Percentiles rank a stretch among this genome's conserved stretches.
Evolutionary conservation across 2,888 invertebrate species (phyloP).

Genomic region (Stegana nigrithorax): DNA sequence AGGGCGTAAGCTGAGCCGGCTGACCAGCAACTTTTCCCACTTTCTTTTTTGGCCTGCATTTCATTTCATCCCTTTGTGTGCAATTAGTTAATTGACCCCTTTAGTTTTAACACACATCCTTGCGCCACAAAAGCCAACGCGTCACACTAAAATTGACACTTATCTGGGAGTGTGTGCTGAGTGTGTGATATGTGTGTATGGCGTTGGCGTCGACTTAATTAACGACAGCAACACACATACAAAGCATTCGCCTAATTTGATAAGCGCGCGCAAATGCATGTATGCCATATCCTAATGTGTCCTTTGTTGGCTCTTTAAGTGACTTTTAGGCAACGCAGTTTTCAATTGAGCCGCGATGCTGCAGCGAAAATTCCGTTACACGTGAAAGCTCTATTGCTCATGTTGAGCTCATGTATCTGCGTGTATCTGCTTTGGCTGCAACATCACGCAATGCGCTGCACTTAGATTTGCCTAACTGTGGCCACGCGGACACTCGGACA

Average conservation of each 20-base stretch:
- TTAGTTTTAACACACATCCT: slow-evolving; percentile 8
- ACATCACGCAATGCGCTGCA: background rate
- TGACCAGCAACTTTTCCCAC: slow-evolving; percentile 12
- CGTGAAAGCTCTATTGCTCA: background rate
- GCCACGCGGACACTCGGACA: too few relatives aligned
- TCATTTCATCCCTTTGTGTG: slow-evolving; percentile 45
- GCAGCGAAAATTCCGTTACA: too few relatives aligned
- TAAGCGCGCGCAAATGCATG: too few relatives aligned
- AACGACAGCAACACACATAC: too few relatives aligned
- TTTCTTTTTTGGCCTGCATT: background rate
- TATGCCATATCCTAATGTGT: too few relatives aligned
- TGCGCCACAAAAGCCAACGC: too few relatives aligned
- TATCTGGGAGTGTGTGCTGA: background rate
- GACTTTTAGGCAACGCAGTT: too few relatives aligned
- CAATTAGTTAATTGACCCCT: slow-evolving; percentile 58
- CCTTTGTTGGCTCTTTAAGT: too few relatives aligned
- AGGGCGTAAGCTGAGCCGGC: slow-evolving; percentile 29
- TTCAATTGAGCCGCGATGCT: too few relatives aligned
- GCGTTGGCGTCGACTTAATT: slow-evolving; percentile 11
- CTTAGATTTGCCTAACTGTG: too few relatives aligned
- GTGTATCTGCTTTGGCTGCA: background rate
- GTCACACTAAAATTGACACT: background rate
- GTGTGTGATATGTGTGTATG: background rate
- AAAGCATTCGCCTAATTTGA: too few relatives aligned
- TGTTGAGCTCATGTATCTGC: too few relatives aligned